A percentile compares a stretch with the other conserved stretches of the same genome.
Conservation (phyloP, 1,140 invertebrate species). For the Cydia strobilella region DNA sequence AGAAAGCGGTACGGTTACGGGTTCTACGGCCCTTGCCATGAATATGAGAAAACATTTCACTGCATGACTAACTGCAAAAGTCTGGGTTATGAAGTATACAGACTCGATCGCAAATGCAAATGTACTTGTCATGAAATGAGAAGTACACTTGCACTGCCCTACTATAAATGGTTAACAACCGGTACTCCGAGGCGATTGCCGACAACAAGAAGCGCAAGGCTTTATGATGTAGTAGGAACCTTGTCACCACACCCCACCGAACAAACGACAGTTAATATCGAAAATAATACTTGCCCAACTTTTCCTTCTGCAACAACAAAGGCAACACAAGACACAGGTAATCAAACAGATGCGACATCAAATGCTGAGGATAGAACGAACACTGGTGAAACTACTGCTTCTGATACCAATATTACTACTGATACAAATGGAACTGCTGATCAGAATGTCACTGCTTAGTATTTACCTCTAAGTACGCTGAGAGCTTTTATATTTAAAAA, state of each 20-base stretch:
- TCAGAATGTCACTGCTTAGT: too few relatives aligned
- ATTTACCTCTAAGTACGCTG: too few relatives aligned
- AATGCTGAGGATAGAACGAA: neutral
- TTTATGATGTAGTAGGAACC: slow-evolving; percentile 61
- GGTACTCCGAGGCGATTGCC: slow-evolving; percentile 55
- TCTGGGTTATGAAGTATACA: slow-evolving; percentile 60
- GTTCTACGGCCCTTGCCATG: slow-evolving; percentile 50
- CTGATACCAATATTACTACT: neutral
- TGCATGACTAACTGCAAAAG: slow-evolving; percentile 67
- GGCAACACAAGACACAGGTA: neutral
- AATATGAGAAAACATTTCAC: slow-evolving; percentile 57
- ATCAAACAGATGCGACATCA: neutral
- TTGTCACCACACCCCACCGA: slow-evolving; percentile 41
- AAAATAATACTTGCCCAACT: neutral
- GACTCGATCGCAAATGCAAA: slow-evolving; percentile 54
- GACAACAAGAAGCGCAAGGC: slow-evolving; percentile 48
- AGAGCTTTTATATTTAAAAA: too few relatives aligned
- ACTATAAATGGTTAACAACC: slow-evolving; percentile 64
- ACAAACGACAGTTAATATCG: neutral
- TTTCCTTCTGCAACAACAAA: neutral
- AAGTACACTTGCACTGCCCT: slow-evolving; percentile 56
- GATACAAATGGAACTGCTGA: neutral
- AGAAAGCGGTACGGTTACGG: slow-evolving; percentile 66
- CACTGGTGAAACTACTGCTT: neutral
- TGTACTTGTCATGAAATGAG: slow-evolving; percentile 66